These are phyloP conservation scores for Gallinago solitaria DNA, from an alignment of 2,797 vertebrate genomes.

Conservation along the genomic window DNA sequence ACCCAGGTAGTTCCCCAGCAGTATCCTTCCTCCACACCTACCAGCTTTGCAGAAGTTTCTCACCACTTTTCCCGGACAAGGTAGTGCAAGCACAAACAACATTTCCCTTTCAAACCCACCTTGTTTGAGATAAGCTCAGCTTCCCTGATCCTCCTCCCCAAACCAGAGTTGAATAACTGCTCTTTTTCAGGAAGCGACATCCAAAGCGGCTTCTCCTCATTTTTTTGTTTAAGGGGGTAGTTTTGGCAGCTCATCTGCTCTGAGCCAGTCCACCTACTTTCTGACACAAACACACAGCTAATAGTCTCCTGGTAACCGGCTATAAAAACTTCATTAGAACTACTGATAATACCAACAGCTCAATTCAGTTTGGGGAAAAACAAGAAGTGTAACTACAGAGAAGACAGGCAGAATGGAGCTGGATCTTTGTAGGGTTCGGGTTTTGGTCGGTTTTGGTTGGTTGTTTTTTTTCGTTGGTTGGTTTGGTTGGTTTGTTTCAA, in stretches of 20 bases:
- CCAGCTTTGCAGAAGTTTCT: neutral
- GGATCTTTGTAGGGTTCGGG: neutral
- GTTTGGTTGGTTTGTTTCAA: neutral
- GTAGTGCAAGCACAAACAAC: neutral
- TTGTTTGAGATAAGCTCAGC: neutral
- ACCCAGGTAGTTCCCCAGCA: neutral
- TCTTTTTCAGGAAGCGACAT: neutral
- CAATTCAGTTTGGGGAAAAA: neutral
- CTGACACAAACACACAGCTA: neutral
- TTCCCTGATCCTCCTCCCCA: neutral
- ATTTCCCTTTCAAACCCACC: neutral
- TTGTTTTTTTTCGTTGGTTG: too few relatives aligned
- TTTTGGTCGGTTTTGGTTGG: too few relatives aligned
- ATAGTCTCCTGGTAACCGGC: neutral
- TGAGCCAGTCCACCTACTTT: neutral
- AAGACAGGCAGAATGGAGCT: neutral
- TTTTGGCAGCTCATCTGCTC: neutral
- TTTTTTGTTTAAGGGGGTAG: neutral
- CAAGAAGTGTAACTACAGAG: neutral
- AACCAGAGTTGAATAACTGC: neutral
- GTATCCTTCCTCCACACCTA: neutral
- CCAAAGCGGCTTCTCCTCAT: neutral
- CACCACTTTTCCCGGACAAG: neutral
- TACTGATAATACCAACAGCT: neutral
- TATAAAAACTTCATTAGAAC: neutral